phyloP scores from a whole-genome alignment of 1,140 invertebrate species.

The Trichogramma pretiosum region DNA sequence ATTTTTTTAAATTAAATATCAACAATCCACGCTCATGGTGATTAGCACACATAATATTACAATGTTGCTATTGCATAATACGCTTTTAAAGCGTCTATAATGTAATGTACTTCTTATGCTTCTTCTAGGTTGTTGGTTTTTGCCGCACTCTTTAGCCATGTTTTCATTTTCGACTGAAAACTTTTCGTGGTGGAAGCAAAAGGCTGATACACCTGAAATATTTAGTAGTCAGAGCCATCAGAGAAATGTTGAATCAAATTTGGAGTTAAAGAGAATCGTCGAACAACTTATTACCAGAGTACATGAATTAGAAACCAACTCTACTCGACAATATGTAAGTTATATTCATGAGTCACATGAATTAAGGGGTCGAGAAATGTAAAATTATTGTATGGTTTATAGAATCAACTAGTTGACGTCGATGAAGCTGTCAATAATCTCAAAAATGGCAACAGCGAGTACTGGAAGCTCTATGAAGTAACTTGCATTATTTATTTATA shows the following conservation, averaged over 20 bases:
- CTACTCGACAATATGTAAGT: constrained; percentile 27
- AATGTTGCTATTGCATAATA: neutral
- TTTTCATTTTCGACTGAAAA: no score
- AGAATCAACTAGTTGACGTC: no score
- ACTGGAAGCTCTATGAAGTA: constrained; percentile 26
- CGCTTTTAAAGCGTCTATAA: constrained; percentile 1
- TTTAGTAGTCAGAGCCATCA: no score
- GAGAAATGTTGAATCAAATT: constrained; percentile 7
- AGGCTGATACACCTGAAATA: no score
- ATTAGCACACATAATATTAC: no score
- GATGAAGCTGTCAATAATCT: no score
- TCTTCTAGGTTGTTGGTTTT: constrained; percentile 33
- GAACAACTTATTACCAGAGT: constrained; percentile 24
- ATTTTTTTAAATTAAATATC: neutral
- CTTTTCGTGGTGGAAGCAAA: no score
- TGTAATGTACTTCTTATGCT: constrained; percentile 3
- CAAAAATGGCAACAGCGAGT: constrained; percentile 12
- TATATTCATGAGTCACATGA: no score
- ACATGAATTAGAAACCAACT: constrained; percentile 26
- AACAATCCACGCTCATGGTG: neutral
- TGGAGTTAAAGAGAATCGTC: constrained; percentile 21
- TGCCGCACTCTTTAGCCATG: constrained; percentile 19
- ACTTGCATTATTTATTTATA: constrained; percentile 12
- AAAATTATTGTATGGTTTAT: no score
- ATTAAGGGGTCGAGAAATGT: no score